Base-by-base conservation (phyloP, 2,113 vertebrate genomes). In the Carassius carassius region DNA sequence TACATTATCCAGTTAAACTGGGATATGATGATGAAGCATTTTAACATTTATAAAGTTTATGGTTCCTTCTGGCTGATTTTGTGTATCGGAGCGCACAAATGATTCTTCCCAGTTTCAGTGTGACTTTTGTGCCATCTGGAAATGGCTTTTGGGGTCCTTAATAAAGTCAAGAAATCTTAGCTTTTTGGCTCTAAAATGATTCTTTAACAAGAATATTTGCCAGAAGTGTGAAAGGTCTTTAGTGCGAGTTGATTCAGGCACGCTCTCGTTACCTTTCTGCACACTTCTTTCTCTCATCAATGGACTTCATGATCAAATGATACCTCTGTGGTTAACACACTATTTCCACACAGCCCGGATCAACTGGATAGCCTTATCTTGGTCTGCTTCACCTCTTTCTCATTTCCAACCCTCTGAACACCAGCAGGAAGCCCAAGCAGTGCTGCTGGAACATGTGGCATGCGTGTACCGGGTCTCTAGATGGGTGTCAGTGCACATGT, bases 141-240 rank as follows among this genome's bases (percentile, higher is more conserved):
- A n/a, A n/a, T 58, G 8, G 32, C 9, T 69, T 5, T 69, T 63
- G 21, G 23, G 13, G 5, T 25, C 80, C 21, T 37, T 19, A 29
- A 72, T 82, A 41, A 32, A 82, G 80, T 65, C 49, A 37, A 82
- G 49, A 82, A 54, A 58, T 58, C 67, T 56, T 29, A 44, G 37
- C 35, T 65, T 65, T 80, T 51, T 25, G 79, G 63, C 60, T 81
- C 47, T 58, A 21, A 17, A 7, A 54, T 10, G 29, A 35, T 29
- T 35, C 41, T 78, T 76, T 51, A 76, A 76, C 25, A 17, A 81
- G 78, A 69, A 81, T 19, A 69, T 81, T 81, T 81, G 62, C 0
- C 23, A 32, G 62, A 81, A n/a, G 44, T 67, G 78, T 13, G 78
- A 81, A 69, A 81, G 62, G 78, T 81, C 62, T 69, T 81, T 19